Evolutionary conservation across 2,113 vertebrate genomes (phyloP).

Genomic region (Myotis yumanensis): DNA sequence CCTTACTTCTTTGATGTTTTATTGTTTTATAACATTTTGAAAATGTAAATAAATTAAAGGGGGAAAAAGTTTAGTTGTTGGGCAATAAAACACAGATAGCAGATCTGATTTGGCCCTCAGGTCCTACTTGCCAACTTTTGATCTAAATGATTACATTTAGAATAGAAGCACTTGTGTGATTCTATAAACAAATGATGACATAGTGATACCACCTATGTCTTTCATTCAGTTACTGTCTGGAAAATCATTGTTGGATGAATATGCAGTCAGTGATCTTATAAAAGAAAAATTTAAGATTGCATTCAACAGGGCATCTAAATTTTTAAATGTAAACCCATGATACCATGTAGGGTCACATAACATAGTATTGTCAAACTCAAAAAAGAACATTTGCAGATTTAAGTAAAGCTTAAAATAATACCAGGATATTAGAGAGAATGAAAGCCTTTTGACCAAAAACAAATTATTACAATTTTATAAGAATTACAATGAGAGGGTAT

Average conservation of each 20-base stretch:
- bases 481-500: neutral
- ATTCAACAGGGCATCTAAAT: neutral
- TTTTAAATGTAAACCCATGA: neutral
- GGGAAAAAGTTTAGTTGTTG: neutral
- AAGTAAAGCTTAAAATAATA: constrained; percentile 53
- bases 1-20: neutral
- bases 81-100: neutral
- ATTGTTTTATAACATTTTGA: neutral
- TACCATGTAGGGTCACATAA: neutral
- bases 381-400: constrained; percentile 20
- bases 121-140: neutral
- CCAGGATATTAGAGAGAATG: neutral
- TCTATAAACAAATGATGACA: constrained; percentile 36
- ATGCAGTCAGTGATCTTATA: neutral
- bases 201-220: neutral
- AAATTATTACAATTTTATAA: constrained; percentile 20
- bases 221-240: neutral
- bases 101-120: too few species aligned
- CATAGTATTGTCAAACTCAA: constrained; percentile 43
- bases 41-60: neutral
- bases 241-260: constrained; percentile 5
- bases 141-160: neutral
- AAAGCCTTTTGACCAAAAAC: neutral
- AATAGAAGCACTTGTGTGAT: neutral
- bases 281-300: constrained; percentile 32